phyloP scores from a whole-genome alignment of 2,797 vertebrate genomes.

The Oryzias dopingdopingensis region DNA sequence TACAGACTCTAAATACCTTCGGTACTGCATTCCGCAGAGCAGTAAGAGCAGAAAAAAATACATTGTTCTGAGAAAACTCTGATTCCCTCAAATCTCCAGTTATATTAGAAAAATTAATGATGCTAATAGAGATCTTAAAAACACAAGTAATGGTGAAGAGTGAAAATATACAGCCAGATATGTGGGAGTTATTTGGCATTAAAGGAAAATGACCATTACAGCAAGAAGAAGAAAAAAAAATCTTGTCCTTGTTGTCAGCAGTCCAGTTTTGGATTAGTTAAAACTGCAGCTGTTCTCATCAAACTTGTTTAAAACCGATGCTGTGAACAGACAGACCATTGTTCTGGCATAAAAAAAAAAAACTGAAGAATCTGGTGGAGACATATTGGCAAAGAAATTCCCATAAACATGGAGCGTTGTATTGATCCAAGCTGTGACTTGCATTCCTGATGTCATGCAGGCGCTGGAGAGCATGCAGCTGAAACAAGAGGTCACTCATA shows the following conservation, averaged over 20 bases:
- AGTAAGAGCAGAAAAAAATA: conserved; percentile 22
- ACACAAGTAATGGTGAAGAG: conserved; percentile 23
- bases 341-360: conserved; percentile 1
- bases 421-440: conserved; percentile 13
- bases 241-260: conserved; percentile 44
- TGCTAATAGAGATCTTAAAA: conserved; percentile 22
- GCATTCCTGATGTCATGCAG: conserved; percentile 66
- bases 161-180: conserved; percentile 18
- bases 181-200: conserved; percentile 32
- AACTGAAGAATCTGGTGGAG: background rate
- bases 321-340: conserved; percentile 10
- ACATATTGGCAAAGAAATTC: no score
- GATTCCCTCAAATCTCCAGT: conserved; percentile 35
- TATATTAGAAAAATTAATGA: conserved; percentile 18
- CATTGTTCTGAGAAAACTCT: conserved; percentile 34
- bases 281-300: conserved; percentile 58
- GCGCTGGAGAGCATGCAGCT: conserved; percentile 79
- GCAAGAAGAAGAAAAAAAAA: conserved; percentile 50
- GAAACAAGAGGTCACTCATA: conserved; percentile 83
- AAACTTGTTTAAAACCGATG: conserved; percentile 29
- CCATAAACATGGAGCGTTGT: background rate
- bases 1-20: conserved; percentile 34
- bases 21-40: conserved; percentile 51
- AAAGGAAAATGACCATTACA: conserved; percentile 42
- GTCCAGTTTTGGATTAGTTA: conserved; percentile 52